phyloP scores from a whole-genome alignment of 2,113 vertebrate species.

The Solea solea region DNA sequence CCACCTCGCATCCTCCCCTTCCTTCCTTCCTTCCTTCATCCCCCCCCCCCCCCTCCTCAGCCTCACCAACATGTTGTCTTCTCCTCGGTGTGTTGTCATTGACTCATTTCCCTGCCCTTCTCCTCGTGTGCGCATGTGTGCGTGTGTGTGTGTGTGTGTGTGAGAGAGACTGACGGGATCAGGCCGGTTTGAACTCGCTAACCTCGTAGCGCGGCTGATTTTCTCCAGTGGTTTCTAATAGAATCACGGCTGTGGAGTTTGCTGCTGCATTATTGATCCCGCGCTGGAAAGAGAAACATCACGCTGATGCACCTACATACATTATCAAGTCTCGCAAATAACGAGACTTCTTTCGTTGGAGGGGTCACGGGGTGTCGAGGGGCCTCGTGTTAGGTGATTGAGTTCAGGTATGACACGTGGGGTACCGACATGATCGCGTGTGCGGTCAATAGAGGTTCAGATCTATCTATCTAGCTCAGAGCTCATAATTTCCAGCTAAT shows the following conservation, averaged over 20 bases:
- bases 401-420: constrained; percentile 12
- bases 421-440: background rate
- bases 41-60: background rate
- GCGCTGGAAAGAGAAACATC: background rate
- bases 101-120: constrained; percentile 35
- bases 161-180: constrained; percentile 31
- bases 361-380: background rate
- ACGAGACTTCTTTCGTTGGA: background rate
- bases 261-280: constrained; percentile 50
- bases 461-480: no score
- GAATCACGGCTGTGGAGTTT: constrained; percentile 27
- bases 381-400: constrained; percentile 9
- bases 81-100: constrained; percentile 50
- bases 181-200: constrained; percentile 44
- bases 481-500: no score
- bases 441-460: no score
- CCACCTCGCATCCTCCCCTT: constrained; percentile 11
- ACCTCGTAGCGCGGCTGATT: constrained; percentile 60
- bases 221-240: constrained; percentile 43
- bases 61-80: constrained; percentile 30
- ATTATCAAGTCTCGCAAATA: background rate
- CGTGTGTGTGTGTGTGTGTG: constrained; percentile 19
- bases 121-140: constrained; percentile 4
- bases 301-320: background rate
- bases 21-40: background rate